phyloP scores from a whole-genome alignment of 2,797 vertebrate genomes.

The Todus mexicanus region DNA sequence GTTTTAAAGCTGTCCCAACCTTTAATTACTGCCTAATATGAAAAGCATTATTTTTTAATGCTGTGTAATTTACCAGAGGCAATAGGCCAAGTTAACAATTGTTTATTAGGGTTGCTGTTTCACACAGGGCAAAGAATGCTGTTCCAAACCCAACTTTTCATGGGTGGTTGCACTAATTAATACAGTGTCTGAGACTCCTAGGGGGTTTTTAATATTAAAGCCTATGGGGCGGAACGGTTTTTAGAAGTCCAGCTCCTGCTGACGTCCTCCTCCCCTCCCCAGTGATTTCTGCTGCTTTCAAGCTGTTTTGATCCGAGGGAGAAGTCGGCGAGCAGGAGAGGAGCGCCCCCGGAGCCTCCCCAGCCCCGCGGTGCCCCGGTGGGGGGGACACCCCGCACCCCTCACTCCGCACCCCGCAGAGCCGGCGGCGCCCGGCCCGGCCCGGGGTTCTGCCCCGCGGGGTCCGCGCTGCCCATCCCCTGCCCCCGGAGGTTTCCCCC shows the following conservation, averaged over 20 bases:
- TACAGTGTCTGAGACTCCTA: slow-evolving; percentile 80
- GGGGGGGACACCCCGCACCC: neutral
- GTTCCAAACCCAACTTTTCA: slow-evolving; percentile 81
- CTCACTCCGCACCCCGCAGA: neutral
- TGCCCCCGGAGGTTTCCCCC: no score
- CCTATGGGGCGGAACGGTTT: slow-evolving; percentile 78
- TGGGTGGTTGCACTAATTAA: slow-evolving; percentile 87
- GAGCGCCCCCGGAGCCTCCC: slow-evolving; percentile 19
- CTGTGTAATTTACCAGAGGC: slow-evolving; percentile 85
- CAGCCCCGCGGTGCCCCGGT: neutral
- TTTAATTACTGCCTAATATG: slow-evolving; percentile 89
- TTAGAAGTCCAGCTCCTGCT: slow-evolving; percentile 77
- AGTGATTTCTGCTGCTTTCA: slow-evolving; percentile 70
- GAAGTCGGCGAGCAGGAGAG: slow-evolving; percentile 54
- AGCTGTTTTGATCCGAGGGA: slow-evolving; percentile 74
- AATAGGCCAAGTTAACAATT: slow-evolving; percentile 82
- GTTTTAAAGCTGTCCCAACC: slow-evolving; percentile 85
- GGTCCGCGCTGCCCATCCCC: neutral
- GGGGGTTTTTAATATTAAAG: slow-evolving; percentile 77
- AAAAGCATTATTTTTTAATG: slow-evolving; percentile 89
- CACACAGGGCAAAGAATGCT: slow-evolving; percentile 79
- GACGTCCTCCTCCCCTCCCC: slow-evolving; percentile 65
- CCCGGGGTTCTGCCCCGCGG: neutral
- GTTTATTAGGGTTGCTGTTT: slow-evolving; percentile 83
- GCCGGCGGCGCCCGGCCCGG: neutral